A percentile compares a stretch with the other conserved stretches of the same genome.
Evolutionary conservation across 2,797 vertebrate genomes (phyloP).

Genomic region (Argyrosomus regius): DNA sequence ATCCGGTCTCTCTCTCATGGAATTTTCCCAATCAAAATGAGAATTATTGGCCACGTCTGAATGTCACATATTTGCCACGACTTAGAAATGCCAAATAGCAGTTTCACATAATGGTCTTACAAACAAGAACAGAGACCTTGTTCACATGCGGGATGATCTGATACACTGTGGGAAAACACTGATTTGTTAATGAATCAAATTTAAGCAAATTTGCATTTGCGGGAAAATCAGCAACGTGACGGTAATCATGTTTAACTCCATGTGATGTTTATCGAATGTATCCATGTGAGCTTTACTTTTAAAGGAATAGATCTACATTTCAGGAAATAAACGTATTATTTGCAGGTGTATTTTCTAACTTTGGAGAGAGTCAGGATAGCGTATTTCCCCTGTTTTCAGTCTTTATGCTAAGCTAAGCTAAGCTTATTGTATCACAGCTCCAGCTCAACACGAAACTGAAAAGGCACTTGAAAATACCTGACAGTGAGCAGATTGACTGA

Average conservation of each 20-base stretch:
- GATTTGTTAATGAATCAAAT: neutral
- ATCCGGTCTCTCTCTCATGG: conserved; percentile 24
- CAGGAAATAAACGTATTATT: neutral
- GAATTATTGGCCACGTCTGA: conserved; percentile 8
- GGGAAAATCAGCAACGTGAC: neutral
- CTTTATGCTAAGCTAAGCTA: neutral
- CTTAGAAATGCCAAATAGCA: conserved; percentile 15
- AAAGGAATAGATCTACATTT: neutral
- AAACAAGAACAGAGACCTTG: neutral
- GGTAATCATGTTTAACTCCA: neutral
- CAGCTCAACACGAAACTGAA: too few relatives aligned
- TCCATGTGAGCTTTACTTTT: neutral
- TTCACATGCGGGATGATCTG: neutral
- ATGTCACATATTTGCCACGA: conserved; percentile 44
- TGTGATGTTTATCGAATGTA: neutral
- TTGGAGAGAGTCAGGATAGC: neutral
- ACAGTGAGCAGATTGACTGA: neutral
- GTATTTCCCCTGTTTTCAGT: neutral
- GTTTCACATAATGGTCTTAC: too few relatives aligned
- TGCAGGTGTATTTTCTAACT: neutral
- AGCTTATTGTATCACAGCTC: neutral
- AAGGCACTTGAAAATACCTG: neutral
- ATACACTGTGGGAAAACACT: neutral
- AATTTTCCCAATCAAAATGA: conserved; percentile 16
- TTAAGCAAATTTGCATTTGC: neutral